Percentiles rank a stretch among this genome's conserved stretches.
Conservation (phyloP, 2,888 invertebrate species). For the Chrysina gloriosa region DNA sequence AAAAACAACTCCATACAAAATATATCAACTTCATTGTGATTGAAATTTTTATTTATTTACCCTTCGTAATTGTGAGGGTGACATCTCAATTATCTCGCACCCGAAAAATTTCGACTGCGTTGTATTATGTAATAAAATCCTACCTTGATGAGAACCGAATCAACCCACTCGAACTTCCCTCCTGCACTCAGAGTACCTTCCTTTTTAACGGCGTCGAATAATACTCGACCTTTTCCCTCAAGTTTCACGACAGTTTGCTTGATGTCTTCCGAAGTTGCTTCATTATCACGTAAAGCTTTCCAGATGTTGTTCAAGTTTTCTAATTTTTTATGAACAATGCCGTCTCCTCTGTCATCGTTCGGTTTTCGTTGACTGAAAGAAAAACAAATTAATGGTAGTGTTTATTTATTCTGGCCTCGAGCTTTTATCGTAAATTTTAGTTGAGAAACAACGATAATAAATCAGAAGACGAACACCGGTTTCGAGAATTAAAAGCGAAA, state of each 20-base stretch:
- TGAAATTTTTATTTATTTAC: background rate
- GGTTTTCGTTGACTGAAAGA: slow-evolving; percentile 51
- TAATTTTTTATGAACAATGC: slow-evolving; percentile 64
- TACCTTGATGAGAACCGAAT: slow-evolving; percentile 86
- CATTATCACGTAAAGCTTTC: slow-evolving; percentile 49
- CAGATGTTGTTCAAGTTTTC: slow-evolving; percentile 59
- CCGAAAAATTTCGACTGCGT: background rate
- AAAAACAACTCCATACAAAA: too few relatives aligned
- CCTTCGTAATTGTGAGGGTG: too few relatives aligned
- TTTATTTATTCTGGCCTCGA: slow-evolving; percentile 22
- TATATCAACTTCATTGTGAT: background rate
- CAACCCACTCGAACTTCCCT: slow-evolving; percentile 95
- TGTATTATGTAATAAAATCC: slow-evolving; percentile 21
- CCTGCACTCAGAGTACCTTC: slow-evolving; percentile 79
- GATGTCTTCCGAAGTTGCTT: slow-evolving; percentile 55
- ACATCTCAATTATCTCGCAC: too few relatives aligned
- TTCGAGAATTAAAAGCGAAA: too few relatives aligned
- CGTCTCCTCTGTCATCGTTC: slow-evolving; percentile 64
- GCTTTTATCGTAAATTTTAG: background rate
- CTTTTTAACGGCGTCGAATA: slow-evolving; percentile 64
- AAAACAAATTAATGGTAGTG: slow-evolving; percentile 26
- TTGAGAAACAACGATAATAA: slow-evolving; percentile 7
- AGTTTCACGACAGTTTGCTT: slow-evolving; percentile 35
- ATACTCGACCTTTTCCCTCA: slow-evolving; percentile 40
- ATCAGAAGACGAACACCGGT: background rate